Evolutionary conservation across 64 coral and sea anemone species (phyloP).

Genomic region (Montipora efflorescens): DNA sequence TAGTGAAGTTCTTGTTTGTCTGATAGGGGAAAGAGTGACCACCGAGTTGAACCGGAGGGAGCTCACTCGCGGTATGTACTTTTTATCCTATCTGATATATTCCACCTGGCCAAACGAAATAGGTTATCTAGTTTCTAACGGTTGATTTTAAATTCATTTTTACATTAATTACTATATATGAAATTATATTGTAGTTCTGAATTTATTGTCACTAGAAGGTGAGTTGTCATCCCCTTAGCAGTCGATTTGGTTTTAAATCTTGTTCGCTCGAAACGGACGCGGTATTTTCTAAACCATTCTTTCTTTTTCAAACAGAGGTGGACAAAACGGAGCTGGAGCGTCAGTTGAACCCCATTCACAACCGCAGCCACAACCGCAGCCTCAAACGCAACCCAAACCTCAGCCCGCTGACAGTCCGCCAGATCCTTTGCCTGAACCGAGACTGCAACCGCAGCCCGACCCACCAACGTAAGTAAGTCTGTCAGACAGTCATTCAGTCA

Average conservation of each 20-base stretch:
- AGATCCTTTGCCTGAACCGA: background rate
- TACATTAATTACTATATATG: too few species aligned
- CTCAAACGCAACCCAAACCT: background rate
- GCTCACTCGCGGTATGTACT: background rate
- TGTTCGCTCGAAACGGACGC: too few species aligned
- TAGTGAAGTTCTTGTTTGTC: background rate
- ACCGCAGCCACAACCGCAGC: background rate
- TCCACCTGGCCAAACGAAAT: too few species aligned
- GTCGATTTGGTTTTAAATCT: too few species aligned
- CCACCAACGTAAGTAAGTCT: background rate
- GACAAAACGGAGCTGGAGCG: background rate
- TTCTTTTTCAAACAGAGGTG: background rate
- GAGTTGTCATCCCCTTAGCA: background rate
- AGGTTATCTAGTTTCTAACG: too few species aligned
- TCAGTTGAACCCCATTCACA: background rate
- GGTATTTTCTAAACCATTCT: too few species aligned
- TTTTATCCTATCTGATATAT: too few species aligned
- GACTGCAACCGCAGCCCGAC: background rate
- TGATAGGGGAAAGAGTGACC: background rate
- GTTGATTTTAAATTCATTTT: too few species aligned
- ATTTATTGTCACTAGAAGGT: too few species aligned
- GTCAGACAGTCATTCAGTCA: background rate
- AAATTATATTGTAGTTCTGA: too few species aligned
- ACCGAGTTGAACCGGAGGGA: background rate
- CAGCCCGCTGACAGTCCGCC: background rate